Base-by-base conservation (phyloP, 2,113 vertebrate species). In the Cariama cristata region DNA sequence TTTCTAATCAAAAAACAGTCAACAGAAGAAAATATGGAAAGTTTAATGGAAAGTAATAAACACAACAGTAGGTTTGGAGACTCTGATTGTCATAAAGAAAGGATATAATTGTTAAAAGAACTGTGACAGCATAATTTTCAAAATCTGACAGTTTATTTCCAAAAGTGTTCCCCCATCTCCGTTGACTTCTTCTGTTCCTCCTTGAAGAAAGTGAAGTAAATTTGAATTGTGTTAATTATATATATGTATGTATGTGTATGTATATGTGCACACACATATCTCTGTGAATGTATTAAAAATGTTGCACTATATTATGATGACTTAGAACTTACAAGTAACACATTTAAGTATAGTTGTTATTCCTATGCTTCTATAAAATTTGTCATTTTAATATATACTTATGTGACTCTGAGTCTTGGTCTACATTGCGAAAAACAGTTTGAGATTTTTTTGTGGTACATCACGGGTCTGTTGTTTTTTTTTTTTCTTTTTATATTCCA, bases 111-210 rank as follows among this genome's bases (percentile, higher is more conserved):
- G 3, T 69, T 28, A 49, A 55, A 47, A 71, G 3, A 24, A 50
- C 1, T 21, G 24, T n/a, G 13, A 30, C 5, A 59, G 49, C 3
- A 2, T 11, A 50, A 44, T 71, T 86, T 73, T 73, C 8, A 68
- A 68, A 67, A 89, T 67, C 4, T 22, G 2, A 27, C 28, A 42
- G 2, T 68, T 89, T 67, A 16, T 86, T 88, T 92, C 19, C 4
- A 58, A 42, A 86, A 64, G 0, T 30, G 58, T 42, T 94, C 2
- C 3, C 56, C 5, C 33, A 20, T 58, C 6, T 64, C 22, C 4
- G 2, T 32, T 67, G 16, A 55, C 11, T 32, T 13, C 19, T 33
- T 44, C 7, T n/a, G 19, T 38, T 53, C 2, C 7, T 0, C 3
- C 18, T 47, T n/a, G 26, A 73, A 86, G 26, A 68, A 80, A 75